Conservation (phyloP, 2,888 invertebrate species). For the Podotricha telesiphe region DNA sequence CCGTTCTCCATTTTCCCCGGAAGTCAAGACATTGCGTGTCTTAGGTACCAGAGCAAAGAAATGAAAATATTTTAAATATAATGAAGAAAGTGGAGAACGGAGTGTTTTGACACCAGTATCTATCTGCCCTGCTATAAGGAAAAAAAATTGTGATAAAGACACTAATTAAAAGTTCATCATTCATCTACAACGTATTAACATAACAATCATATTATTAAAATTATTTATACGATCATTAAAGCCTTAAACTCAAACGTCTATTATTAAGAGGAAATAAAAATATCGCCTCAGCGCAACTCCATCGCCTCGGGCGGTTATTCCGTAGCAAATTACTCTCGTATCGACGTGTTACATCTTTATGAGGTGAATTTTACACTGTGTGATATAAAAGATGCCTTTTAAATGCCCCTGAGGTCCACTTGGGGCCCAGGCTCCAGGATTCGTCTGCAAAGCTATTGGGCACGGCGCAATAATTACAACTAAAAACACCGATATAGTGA, state of each 20-base stretch:
- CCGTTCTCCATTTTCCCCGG: too few species aligned
- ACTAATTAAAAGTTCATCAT: neutral
- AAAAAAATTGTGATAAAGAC: neutral
- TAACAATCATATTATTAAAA: conserved; percentile 6
- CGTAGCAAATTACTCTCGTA: conserved; percentile 57
- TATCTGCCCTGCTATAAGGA: too few species aligned
- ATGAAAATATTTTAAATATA: too few species aligned
- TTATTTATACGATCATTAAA: conserved; percentile 26
- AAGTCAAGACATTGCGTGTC: too few species aligned
- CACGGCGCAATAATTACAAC: too few species aligned
- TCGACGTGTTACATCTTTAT: conserved; percentile 60
- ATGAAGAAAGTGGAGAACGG: too few species aligned
- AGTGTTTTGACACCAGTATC: too few species aligned
- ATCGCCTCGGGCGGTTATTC: conserved; percentile 45
- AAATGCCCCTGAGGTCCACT: too few species aligned
- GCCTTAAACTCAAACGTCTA: conserved; percentile 23
- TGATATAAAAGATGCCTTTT: conserved; percentile 36
- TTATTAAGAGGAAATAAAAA: conserved; percentile 40
- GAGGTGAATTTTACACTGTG: conserved; percentile 48
- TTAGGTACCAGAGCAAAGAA: too few species aligned
- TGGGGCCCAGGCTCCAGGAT: too few species aligned
- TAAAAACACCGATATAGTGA: too few species aligned
- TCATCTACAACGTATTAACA: neutral
- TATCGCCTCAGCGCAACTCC: conserved; percentile 40
- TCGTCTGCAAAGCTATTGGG: too few species aligned